A percentile compares a stretch with the other conserved stretches of the same genome.
Conservation (phyloP, 2,797 vertebrate genomes). For the Anabacerthia variegaticeps region DNA sequence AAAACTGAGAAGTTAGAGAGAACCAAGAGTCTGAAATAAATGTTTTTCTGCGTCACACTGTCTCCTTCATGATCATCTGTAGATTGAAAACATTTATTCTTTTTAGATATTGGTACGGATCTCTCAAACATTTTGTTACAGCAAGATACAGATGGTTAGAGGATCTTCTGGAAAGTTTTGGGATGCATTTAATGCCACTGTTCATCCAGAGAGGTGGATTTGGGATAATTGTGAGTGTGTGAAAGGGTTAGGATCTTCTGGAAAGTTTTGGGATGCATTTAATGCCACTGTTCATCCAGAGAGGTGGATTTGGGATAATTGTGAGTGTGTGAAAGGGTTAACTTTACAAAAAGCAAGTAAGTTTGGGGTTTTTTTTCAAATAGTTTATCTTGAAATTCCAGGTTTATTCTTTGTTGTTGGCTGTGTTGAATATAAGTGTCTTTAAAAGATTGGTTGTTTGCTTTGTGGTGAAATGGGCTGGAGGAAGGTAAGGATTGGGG, state of each 20-base stretch:
- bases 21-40: background rate
- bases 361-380: background rate
- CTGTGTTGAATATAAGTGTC: background rate
- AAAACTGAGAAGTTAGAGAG: background rate
- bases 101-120: background rate
- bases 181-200: background rate
- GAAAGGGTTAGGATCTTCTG: background rate
- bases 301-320: background rate
- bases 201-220: background rate
- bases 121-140: background rate
- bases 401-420: background rate
- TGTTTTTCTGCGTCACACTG: background rate
- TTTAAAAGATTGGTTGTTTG: background rate
- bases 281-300: background rate
- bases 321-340: background rate
- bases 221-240: background rate
- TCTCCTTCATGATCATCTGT: background rate
- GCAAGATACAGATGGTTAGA: background rate
- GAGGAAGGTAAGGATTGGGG: background rate
- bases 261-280: background rate
- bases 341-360: background rate
- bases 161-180: background rate
- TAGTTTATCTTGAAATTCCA: background rate
- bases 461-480: background rate
- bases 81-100: background rate